Base-by-base conservation (phyloP, 1,140 invertebrate species). In the Carcinoscorpius rotundicauda region DNA sequence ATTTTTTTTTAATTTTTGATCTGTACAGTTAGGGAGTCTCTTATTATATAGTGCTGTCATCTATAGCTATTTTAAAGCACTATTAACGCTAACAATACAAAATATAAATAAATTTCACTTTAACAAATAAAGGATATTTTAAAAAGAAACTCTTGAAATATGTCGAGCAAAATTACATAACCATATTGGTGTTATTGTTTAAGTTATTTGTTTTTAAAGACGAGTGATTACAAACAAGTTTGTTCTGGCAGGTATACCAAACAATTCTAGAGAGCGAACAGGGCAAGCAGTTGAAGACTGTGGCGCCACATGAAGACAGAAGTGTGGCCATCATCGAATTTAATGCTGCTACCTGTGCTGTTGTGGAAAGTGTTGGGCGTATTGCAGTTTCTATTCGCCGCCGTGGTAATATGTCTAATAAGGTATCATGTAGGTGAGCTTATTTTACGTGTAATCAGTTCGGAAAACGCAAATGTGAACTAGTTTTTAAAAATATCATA, bases 301-400 rank as follows among this genome's bases (percentile, higher is more conserved):
- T 49, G 3, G 51, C 11, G 49, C 66, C 70, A 56, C 64, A 70
- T 10, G 66, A 66, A n/a, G 61, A 70, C n/a, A 72, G 69, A 4
- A 72, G 76, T 9, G 79, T 77, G 65, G 73, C 82, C 0, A 73
- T 85, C 11, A 68, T 85, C 6, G 82, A 85, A 73, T 85, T 85
- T 72, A 76, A 81, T 51, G 76, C 82, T 4, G 77, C 81, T 0
- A 77, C 79, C 3, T 77, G 77, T 58, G 81, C 83, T 6, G 81
- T 84, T 0, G 67, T 81, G 68, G 84, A 85, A 74, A 83, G 80
- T 69, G 81, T 83, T 67, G 80, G 81, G 11, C 78, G 77, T 56
- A 83, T 82, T 64, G 68, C 75, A 51, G 74, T 85, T 0, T 78
- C 75, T 4, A 74, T 85, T 8, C 76, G 78, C 61, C 72, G 84